phyloP scores from a whole-genome alignment of 2,888 invertebrate species.

The Lamellibrachia satsuma region DNA sequence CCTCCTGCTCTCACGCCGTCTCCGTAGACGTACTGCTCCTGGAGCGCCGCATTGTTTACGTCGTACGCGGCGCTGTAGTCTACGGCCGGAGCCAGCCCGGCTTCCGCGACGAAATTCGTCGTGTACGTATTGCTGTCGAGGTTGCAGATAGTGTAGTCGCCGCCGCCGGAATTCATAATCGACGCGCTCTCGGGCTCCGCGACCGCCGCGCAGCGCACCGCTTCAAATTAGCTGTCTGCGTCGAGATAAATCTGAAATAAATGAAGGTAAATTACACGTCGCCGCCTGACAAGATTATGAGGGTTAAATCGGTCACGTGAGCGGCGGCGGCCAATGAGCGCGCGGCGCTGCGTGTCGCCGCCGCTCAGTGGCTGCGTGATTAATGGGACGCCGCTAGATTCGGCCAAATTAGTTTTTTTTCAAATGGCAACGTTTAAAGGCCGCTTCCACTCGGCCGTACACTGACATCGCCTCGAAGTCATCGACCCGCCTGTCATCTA shows the following conservation, averaged over 20 bases:
- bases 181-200: conserved; percentile 12
- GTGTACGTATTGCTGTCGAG: conserved; percentile 61
- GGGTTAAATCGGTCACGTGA: conserved; percentile 37
- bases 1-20: not conserved
- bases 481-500: not conserved
- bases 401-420: conserved; percentile 32
- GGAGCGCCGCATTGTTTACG: not conserved
- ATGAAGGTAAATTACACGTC: conserved; percentile 38
- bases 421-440: conserved; percentile 11
- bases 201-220: conserved; percentile 17
- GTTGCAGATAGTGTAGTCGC: conserved; percentile 63
- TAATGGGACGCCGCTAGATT: conserved; percentile 30
- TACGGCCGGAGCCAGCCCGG: not conserved
- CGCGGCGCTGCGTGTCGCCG: not conserved
- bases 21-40: not conserved
- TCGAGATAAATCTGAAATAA: conserved; percentile 37
- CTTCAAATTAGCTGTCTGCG: conserved; percentile 26
- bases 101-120: conserved; percentile 44
- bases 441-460: not conserved
- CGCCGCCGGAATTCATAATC: conserved; percentile 47
- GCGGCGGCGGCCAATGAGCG: conserved; percentile 32
- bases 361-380: conserved; percentile 25
- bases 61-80: not conserved
- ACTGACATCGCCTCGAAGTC: conserved; percentile 7
- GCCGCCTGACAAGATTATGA: conserved; percentile 34